Percentiles rank a stretch among this genome's conserved stretches.
Conservation (phyloP, 1,140 invertebrate genomes). For the Drosophila persimilis region DNA sequence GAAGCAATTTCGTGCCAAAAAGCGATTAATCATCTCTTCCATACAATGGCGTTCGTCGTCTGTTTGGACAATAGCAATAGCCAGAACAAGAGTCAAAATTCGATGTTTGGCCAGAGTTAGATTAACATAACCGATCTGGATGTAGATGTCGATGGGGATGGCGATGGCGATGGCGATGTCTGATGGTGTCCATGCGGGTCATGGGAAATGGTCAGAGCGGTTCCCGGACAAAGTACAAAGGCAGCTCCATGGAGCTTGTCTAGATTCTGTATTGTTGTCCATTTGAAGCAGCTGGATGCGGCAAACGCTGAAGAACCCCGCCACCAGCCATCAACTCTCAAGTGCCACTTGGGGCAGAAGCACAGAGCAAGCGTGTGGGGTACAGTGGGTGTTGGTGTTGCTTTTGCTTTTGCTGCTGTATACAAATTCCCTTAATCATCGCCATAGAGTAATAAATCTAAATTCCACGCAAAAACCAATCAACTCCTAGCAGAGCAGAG, state of each 20-base stretch:
- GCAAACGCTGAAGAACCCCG: constrained; percentile 1
- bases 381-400: constrained; percentile 2
- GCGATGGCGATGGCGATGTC: background rate
- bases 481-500: too few relatives aligned
- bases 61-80: constrained; percentile 28
- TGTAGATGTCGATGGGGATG: too few relatives aligned
- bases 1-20: constrained; percentile 32
- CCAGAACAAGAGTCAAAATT: constrained; percentile 19
- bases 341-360: constrained; percentile 46
- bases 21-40: constrained; percentile 49
- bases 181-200: constrained; percentile 3
- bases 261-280: constrained; percentile 3
- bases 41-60: background rate
- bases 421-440: constrained; percentile 65
- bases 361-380: constrained; percentile 14
- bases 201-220: constrained; percentile 12
- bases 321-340: constrained; percentile 18
- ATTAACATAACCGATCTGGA: constrained; percentile 31
- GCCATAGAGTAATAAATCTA: constrained; percentile 58
- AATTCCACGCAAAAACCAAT: constrained; percentile 5
- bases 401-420: constrained; percentile 4
- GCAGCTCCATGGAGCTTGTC: background rate
- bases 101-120: constrained; percentile 5
- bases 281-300: background rate
- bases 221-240: constrained; percentile 32